A percentile compares a stretch with the other conserved stretches of the same genome.
These are phyloP conservation scores for Microctonus aethiopoides DNA, from an alignment of 2,888 invertebrate genomes.

Conservation along the genomic window DNA sequence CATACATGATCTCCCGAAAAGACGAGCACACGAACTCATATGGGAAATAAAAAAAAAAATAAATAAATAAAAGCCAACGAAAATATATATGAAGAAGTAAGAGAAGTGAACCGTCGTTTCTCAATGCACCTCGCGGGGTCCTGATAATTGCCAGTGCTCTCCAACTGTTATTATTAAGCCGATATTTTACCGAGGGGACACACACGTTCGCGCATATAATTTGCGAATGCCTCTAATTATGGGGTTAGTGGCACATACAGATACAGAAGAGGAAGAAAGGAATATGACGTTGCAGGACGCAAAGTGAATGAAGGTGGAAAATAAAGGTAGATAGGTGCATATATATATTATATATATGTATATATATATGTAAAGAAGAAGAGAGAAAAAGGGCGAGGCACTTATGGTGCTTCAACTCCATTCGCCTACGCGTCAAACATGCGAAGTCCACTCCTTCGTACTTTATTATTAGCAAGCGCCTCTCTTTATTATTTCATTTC, in stretches of 20 bases:
- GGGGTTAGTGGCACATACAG: conserved; percentile 57
- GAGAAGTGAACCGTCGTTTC: conserved; percentile 5
- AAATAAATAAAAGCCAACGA: conserved; percentile 36
- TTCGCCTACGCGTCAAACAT: conserved; percentile 64
- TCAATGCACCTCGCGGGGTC: conserved; percentile 54
- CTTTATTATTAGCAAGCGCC: conserved; percentile 56
- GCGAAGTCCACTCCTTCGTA: conserved; percentile 51
- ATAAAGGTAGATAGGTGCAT: neutral
- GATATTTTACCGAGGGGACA: conserved; percentile 67
- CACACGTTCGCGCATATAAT: conserved; percentile 67
- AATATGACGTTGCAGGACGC: conserved; percentile 53
- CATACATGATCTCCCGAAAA: conserved; percentile 41
- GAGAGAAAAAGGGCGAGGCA: conserved; percentile 43
- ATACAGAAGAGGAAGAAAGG: conserved; percentile 37
- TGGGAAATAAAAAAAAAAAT: conserved; percentile 39
- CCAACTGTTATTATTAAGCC: conserved; percentile 68
- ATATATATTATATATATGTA: neutral
- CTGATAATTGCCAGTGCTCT: conserved; percentile 66
- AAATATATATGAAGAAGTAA: conserved; percentile 41
- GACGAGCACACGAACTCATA: conserved; percentile 44
- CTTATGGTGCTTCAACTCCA: conserved; percentile 48
- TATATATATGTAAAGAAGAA: neutral
- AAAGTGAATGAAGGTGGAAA: conserved; percentile 19
- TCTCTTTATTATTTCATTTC: conserved; percentile 42
- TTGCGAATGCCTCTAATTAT: conserved; percentile 67